Base-by-base conservation (phyloP, 35 echinoderm and acorn worm species). In the Anneissia japonica region DNA sequence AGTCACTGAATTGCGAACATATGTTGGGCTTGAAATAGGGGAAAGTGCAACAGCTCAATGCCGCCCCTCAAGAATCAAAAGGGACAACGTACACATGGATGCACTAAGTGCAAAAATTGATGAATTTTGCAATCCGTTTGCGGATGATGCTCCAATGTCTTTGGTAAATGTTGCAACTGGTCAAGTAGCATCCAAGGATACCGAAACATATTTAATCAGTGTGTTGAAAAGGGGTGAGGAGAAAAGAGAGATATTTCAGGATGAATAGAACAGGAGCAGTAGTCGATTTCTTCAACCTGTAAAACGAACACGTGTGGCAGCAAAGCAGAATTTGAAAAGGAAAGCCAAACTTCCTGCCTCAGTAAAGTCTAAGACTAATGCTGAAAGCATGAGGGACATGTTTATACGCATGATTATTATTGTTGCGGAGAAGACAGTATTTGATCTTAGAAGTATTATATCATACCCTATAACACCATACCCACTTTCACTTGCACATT, bases 401-500 rank as follows among this genome's bases (percentile, higher is more conserved):
- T 93, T 93, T 73, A 28, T 89, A 35, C 82, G 87, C 21, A 86
- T 85, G 82, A 74, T 93, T 4, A 34, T 90, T 32, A 46, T 89
- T 72, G 39, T 93, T 75, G 37, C 91, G 75, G 35, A 89, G 83
- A 93, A 93, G 19, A 75, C 89, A 81, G 17, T 87, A 38, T 87
- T 94, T 77, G 88, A 94, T 72, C 84, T 94, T 36, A 64, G 72
- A 0, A 39, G 83, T 30, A 75, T 90, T 37, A 29, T 94, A 0
- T 90, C 92, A 0, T 82, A 87, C 82, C 88, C 88, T 72, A 90
- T 93, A 35, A 93, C 87, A 64, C 77, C 46, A 16, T 90, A 84
- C 39, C 87, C 92, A 17, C 77, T 93, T n/a, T 81, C 83, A 75
- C 79, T 93, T 29, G 87, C 92, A 26, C 92, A 94, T 74, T 83